Evolutionary conservation across 2,888 invertebrate genomes (phyloP), one percentile per base, ranked within the genome.

Genomic region (Caenorhabditis panamensis): DNA sequence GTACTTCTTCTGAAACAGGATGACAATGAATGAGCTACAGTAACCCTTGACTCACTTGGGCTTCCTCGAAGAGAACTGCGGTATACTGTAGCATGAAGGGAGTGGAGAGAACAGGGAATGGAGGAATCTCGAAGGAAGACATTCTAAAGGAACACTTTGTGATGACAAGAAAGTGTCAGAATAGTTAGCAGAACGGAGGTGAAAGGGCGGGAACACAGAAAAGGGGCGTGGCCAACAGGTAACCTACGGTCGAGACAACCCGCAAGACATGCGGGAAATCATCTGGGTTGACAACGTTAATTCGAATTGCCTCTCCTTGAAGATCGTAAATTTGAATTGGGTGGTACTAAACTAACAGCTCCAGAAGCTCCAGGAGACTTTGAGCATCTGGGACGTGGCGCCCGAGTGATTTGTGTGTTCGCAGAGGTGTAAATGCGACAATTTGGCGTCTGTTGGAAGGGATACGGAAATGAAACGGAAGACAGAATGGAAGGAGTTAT

Each of bases 1-100:
- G 72, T 81, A 81, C 54, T 81, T 81, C 51, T 64, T 81, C 81
- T 81, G 71, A 4, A 80, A 71, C 11, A 26, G 6, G 26, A n/a
- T n/a, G 51, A 4, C 9, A 41, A 37, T 20, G 20, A 31, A 31
- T 4, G 41, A 67, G n/a, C n/a, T n/a, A n/a, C n/a, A n/a, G n/a
- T n/a, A n/a, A n/a, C n/a, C 9, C 20, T 18, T 4, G 13, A 1
- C 54, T 36, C 37, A 79, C 79, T 73, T 79, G 79, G 9, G 56
- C 47, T 5, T 58, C 26, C 13, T 68, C 73, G 28, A 73, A 72
- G 1, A 79, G n/a, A 13, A 16, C 2, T 11, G 53, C 24, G 9
- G 69, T 18, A 26, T 75, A 80, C 31, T 71, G 63, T 11, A 80
- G 24, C 6, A 80, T 11, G 36, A 53, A 64, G 20, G 80, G 80